phyloP scores from a whole-genome alignment of 2,113 vertebrate species.

The Pituophis catenifer region DNA sequence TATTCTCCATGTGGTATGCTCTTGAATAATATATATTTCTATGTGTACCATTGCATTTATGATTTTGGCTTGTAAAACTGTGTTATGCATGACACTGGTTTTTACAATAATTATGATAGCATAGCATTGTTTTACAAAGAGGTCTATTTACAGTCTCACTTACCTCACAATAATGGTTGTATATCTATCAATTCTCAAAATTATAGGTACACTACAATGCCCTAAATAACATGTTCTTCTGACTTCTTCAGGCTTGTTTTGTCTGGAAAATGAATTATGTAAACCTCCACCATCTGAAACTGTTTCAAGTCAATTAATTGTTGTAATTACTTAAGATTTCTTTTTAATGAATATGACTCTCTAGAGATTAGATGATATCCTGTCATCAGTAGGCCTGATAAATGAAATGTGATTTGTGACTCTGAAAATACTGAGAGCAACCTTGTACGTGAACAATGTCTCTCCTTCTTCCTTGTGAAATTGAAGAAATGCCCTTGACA shows the following conservation, averaged over 20 bases:
- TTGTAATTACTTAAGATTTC: conserved; percentile 93
- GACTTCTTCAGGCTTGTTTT: conserved; percentile 76
- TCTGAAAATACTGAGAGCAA: conserved; percentile 71
- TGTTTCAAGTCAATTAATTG: conserved; percentile 89
- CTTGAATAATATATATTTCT: not conserved
- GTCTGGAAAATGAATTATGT: conserved; percentile 89
- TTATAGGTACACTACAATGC: not conserved
- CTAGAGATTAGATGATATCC: conserved; percentile 80
- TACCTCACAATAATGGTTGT: conserved; percentile 37
- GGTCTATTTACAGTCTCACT: not conserved
- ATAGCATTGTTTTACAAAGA: not conserved
- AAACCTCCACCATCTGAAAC: conserved; percentile 84
- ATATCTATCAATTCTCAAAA: conserved; percentile 24
- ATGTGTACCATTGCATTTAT: not conserved
- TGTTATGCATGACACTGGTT: not conserved
- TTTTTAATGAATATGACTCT: conserved; percentile 88
- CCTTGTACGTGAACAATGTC: conserved; percentile 68
- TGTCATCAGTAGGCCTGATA: conserved; percentile 84
- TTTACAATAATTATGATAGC: not conserved
- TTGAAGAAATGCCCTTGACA: conserved; percentile 71
- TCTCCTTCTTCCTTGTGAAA: conserved; percentile 67
- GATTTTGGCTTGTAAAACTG: not conserved
- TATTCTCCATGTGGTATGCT: not conserved
- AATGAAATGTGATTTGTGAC: conserved; percentile 85
- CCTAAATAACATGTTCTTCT: conserved; percentile 57